Base-by-base conservation (phyloP, 35 echinoderm and acorn worm genomes). In the Holothuria glaberrima region DNA sequence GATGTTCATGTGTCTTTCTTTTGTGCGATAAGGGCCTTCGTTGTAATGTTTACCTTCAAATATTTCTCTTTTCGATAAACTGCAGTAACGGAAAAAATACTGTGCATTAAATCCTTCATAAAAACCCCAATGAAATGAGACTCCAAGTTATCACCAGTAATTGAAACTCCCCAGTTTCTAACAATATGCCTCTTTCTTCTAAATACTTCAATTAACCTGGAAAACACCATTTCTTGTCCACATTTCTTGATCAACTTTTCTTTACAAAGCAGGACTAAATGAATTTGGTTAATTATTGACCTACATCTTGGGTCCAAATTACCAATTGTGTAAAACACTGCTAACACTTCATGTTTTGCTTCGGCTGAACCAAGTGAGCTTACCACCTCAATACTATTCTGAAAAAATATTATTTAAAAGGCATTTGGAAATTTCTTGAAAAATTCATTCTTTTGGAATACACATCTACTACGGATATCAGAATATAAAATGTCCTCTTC, bases 111-210 rank as follows among this genome's bases (percentile, higher is more conserved):
- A 92, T 28, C 90, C 87, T 76, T 92, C 90, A 50, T 48, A 59
- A 77, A 58, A 92, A 30, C 90, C 82, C 83, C 90, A 38, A 92
- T 92, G 83, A 22, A 58, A 87, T 92, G 90, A 9, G 90, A 86
- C 0, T 82, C 90, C 38, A 92, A 77, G 30, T 92, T 92, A 30
- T 92, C 90, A 13, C 90, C 90, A 27, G 30, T 70, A 36, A 92
- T 92, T 26, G 72, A 64, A 33, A 64, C 2, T 65, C 75, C 20
- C n/a, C 64, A 1, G 64, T 68, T 68, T 54, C 56, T 58, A 60
- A 30, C 54, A 66, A 30, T 35, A 88, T 67, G 12, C 83, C 86
- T 78, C 48, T 33, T 5, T 65, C n/a, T 46, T 92, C 91, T 66
- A 92, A 75, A 25, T 48, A 36, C 52, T 66, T 67, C 41, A 35